These are phyloP conservation scores for Anas capensis DNA, from an alignment of 2,797 vertebrate genomes.

Conservation along the genomic window DNA sequence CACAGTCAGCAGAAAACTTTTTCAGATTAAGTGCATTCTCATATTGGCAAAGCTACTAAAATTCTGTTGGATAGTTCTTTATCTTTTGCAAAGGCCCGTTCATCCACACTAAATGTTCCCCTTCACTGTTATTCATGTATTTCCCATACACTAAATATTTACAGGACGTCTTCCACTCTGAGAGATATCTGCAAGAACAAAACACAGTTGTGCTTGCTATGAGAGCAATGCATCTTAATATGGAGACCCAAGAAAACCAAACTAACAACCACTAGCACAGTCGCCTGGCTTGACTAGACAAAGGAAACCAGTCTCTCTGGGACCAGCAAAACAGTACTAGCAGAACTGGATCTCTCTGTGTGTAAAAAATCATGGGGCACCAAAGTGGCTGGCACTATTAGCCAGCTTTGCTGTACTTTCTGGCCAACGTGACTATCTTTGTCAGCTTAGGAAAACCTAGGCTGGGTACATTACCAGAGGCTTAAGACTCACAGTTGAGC, in stretches of 20 bases:
- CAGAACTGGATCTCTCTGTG: accelerated
- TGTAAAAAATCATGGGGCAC: not conserved
- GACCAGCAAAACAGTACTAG: not conserved
- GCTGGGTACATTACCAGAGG: not conserved
- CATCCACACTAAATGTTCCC: not conserved
- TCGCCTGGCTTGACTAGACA: not conserved
- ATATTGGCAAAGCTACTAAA: not conserved
- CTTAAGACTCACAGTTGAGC: not conserved
- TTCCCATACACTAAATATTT: not conserved
- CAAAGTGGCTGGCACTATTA: not conserved
- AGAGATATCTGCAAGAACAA: not conserved
- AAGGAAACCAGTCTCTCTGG: not conserved
- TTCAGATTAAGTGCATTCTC: not conserved
- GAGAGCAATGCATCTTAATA: not conserved
- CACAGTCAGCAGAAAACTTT: not conserved
- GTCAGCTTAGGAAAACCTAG: not conserved
- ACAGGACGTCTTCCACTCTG: not conserved
- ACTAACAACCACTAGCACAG: not conserved
- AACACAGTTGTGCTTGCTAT: not conserved
- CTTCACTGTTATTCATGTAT: not conserved
- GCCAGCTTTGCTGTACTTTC: not conserved
- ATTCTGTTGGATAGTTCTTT: not conserved
- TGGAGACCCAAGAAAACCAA: not conserved
- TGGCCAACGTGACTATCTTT: accelerated
- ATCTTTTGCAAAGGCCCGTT: not conserved